Conservation (phyloP, 2,888 invertebrate genomes). For the Rapana venosa region DNA sequence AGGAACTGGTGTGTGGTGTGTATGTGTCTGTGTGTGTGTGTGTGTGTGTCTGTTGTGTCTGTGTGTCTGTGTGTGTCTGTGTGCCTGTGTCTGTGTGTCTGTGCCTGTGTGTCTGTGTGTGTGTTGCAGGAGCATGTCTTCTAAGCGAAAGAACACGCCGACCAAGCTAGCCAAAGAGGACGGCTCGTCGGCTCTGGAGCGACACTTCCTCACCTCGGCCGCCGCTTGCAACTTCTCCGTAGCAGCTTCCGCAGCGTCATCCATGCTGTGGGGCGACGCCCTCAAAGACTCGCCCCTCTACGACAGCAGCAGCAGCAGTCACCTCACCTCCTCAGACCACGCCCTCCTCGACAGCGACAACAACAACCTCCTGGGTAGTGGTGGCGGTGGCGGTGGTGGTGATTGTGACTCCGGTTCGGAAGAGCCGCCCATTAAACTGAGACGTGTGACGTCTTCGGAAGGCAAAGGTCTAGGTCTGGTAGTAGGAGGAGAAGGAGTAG, state of each 20-base stretch:
- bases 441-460: constrained; percentile 61
- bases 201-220: constrained; percentile 78
- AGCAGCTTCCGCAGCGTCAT: neutral
- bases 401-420: constrained; percentile 55
- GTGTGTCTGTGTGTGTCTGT: too few relatives aligned
- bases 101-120: too few relatives aligned
- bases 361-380: constrained; percentile 30
- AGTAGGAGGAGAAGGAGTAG: neutral
- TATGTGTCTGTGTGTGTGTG: too few relatives aligned
- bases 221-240: constrained; percentile 73
- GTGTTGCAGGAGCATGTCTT: constrained; percentile 89
- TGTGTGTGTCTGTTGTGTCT: too few relatives aligned
- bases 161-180: constrained; percentile 91
- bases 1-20: too few relatives aligned
- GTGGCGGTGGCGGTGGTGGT: constrained; percentile 38
- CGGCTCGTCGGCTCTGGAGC: constrained; percentile 57
- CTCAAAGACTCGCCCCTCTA: neutral
- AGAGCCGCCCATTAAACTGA: constrained; percentile 63
- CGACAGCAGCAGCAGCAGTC: neutral
- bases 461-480: neutral
- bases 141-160: constrained; percentile 97
- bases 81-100: too few relatives aligned
- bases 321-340: constrained; percentile 40
- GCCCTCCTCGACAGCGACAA: constrained; percentile 54
- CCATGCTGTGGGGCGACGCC: neutral